Evolutionary conservation across 2,797 vertebrate genomes (phyloP), one percentile per base, ranked within the genome.

Genomic region (Chelonia mydas): DNA sequence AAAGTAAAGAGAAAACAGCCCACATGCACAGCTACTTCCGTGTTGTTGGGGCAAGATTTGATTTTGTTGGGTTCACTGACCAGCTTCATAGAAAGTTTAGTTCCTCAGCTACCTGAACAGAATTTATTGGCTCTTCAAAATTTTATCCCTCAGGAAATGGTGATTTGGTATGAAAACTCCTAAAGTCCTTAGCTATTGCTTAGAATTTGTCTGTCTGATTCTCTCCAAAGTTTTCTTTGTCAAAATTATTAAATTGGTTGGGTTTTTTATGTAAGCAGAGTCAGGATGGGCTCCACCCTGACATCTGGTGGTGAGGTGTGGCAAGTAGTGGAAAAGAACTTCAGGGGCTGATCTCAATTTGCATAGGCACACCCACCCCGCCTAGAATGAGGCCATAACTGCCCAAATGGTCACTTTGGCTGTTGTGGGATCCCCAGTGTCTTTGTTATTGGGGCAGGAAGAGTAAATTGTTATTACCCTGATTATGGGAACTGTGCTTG

Each of bases 41-140:
- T 78, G 50, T 91, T 93, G 80, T 81, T 91, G 79, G 94, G 11
- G 17, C 54, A 65, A 50, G 90, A 8, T 89, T 88, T 96, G 84
- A 92, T 91, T 91, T 92, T 91, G 68, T 90, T 86, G n/a, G 23
- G 11, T 83, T 93, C 53, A 51, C 0, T 5, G 55, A 49, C 78
- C 11, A 84, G 33, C 28, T 96, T 87, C 80, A 92, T 54, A 76
- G 88, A 95, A 90, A 41, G 27, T 33, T 50, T 51, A 59, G 2
- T 90, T 94, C 41, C 79, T 91, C 3, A 51, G 90, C 47, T 89
- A 5, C 83, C 72, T 85, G 91, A 81, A 68, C 11, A 61, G 7
- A 81, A n/a, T 7, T 1, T 74, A 41, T 15, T 92, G 37, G 45
- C 33, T 11, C 54, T 49, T 78, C 28, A 81, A 41, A 5, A 93